These are phyloP conservation scores for Clarias gariepinus DNA, from an alignment of 2,113 vertebrate species.

Conservation along the genomic window DNA sequence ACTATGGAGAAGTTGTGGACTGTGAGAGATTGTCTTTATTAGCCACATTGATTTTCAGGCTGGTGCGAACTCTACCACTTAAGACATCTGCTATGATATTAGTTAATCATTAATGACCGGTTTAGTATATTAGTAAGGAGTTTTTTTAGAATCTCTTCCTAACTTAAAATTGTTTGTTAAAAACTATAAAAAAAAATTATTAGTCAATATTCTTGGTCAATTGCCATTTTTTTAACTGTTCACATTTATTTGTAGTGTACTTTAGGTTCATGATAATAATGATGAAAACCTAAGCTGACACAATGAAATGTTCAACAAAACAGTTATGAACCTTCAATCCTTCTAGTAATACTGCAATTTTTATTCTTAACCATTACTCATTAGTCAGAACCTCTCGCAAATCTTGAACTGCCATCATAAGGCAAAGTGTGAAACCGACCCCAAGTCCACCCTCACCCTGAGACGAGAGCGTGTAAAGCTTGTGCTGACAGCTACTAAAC, in stretches of 20 bases:
- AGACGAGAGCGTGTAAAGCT: neutral
- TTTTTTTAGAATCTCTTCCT: neutral
- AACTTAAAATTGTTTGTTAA: neutral
- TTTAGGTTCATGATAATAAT: too few relatives aligned
- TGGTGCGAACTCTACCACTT: too few relatives aligned
- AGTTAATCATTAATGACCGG: neutral
- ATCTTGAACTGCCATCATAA: neutral
- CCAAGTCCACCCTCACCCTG: neutral
- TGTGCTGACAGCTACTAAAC: conserved; percentile 25
- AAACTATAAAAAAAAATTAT: too few relatives aligned
- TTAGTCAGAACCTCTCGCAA: neutral
- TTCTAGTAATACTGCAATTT: neutral
- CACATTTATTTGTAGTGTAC: neutral
- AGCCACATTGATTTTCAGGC: neutral
- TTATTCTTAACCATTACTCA: neutral
- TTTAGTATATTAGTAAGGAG: neutral
- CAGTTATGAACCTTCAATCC: too few relatives aligned
- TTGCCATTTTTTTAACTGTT: neutral
- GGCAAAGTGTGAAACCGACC: neutral
- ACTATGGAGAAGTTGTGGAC: neutral
- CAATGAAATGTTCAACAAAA: too few relatives aligned
- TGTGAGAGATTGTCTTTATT: neutral
- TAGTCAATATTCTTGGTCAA: neutral
- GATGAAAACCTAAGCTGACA: too few relatives aligned
- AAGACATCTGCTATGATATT: neutral